Conservation (phyloP, 2,888 invertebrate genomes). For the Nephrocerus scutellatus region DNA sequence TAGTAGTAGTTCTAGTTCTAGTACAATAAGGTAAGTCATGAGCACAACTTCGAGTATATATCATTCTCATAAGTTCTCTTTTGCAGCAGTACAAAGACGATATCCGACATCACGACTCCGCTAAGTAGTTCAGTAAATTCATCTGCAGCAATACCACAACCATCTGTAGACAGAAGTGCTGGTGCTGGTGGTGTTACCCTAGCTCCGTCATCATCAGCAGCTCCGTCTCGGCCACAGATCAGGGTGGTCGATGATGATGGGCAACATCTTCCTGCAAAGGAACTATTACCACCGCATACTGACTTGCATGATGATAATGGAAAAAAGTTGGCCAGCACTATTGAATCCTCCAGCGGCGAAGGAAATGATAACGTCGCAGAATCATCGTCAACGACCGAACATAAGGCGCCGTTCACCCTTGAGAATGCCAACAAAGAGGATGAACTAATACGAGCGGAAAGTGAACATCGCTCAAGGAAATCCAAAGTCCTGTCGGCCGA, state of each 20-base stretch:
- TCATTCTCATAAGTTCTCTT: too few species aligned
- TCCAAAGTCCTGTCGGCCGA: constrained; percentile 42
- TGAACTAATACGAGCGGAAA: constrained; percentile 36
- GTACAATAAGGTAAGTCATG: too few species aligned
- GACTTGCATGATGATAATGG: not conserved
- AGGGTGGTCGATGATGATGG: constrained; percentile 11
- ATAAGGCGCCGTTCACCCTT: constrained; percentile 33
- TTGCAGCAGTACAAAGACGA: too few species aligned
- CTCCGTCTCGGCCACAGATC: not conserved
- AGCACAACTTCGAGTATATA: too few species aligned
- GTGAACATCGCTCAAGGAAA: constrained; percentile 39
- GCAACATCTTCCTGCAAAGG: not conserved
- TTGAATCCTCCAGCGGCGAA: constrained; percentile 4
- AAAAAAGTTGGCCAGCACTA: not conserved
- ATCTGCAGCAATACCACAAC: constrained; percentile 8
- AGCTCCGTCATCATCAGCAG: constrained; percentile 7
- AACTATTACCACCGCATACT: not conserved
- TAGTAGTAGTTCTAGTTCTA: too few species aligned
- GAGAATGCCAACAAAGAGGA: constrained; percentile 41
- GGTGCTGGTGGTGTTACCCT: constrained; percentile 10
- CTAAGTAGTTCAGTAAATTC: not conserved
- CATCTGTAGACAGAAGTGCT: constrained; percentile 1
- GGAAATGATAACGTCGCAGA: constrained; percentile 4
- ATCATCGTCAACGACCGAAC: constrained; percentile 3
- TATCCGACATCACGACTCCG: too few species aligned